Percentiles rank a stretch among this genome's conserved stretches.
These are phyloP conservation scores for Xylocopa sonorina DNA, from an alignment of 1,140 invertebrate species.

Conservation along the genomic window DNA sequence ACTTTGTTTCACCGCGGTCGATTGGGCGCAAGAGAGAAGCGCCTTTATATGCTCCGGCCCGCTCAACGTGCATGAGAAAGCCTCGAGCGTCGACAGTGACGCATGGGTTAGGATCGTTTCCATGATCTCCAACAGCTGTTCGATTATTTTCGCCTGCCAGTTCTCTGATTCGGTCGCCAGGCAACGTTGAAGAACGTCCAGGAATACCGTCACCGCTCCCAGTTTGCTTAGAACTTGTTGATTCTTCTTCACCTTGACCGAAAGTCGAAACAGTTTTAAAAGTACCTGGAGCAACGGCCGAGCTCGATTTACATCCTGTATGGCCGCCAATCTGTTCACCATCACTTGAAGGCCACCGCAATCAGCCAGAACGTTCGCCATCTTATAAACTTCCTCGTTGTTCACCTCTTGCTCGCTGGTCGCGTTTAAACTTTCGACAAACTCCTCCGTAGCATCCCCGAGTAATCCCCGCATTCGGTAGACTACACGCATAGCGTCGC, in stretches of 20 bases:
- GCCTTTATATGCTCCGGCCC: conserved; percentile 92
- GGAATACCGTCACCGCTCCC: conserved; percentile 86
- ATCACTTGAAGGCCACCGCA: conserved; percentile 93
- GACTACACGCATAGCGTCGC: conserved; percentile 98
- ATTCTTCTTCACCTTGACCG: conserved; percentile 89
- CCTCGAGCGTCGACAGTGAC: conserved; percentile 88
- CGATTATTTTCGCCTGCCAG: conserved; percentile 88
- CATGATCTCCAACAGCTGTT: conserved; percentile 94
- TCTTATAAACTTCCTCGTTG: conserved; percentile 96
- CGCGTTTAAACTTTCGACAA: conserved; percentile 96
- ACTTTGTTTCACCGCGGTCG: conserved; percentile 87
- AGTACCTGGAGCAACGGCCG: conserved; percentile 92
- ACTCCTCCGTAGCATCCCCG: conserved; percentile 99
- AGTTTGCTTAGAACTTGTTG: conserved; percentile 87
- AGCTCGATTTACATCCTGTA: conserved; percentile 88
- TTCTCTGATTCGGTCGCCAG: conserved; percentile 84
- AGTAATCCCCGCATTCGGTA: conserved; percentile 98
- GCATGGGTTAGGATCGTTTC: conserved; percentile 95
- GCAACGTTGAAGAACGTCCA: conserved; percentile 87
- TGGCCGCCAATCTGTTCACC: conserved; percentile 81
- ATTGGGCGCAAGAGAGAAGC: conserved; percentile 91
- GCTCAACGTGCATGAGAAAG: conserved; percentile 92
- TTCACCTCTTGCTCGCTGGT: conserved; percentile 95
- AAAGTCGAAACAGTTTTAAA: conserved; percentile 92
- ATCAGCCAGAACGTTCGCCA: conserved; percentile 88